Percentiles rank a stretch among this genome's conserved stretches.
Conservation (phyloP, 2,797 vertebrate species). For the Tokudaia muenninki region DNA sequence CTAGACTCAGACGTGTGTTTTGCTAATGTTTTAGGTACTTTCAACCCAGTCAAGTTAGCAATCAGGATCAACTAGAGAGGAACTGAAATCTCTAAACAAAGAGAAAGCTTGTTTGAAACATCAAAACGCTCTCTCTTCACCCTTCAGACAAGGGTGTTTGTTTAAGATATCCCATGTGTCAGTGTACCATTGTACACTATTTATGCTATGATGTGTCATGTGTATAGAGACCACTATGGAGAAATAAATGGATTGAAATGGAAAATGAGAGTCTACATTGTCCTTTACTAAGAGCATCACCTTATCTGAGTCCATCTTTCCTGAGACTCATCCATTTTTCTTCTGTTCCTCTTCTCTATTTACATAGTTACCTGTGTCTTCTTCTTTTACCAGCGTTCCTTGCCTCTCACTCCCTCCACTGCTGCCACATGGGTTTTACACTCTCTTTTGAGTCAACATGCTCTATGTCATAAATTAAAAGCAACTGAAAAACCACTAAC, state of each 20-base stretch:
- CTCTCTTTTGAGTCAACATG: background rate
- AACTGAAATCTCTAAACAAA: slow-evolving; percentile 41
- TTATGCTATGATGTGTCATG: background rate
- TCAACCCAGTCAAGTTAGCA: background rate
- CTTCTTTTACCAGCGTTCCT: background rate
- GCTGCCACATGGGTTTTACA: background rate
- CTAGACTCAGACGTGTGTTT: background rate
- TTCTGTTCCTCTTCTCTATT: background rate
- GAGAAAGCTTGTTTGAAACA: slow-evolving; percentile 40
- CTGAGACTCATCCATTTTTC: background rate
- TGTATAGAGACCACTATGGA: slow-evolving; percentile 15
- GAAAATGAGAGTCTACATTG: background rate
- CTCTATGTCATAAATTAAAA: slow-evolving; percentile 3
- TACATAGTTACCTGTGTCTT: background rate
- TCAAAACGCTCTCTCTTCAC: background rate
- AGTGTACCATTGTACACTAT: background rate
- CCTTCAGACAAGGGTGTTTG: background rate
- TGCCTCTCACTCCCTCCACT: background rate
- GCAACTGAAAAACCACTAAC: background rate
- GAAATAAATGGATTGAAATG: background rate
- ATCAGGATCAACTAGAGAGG: background rate
- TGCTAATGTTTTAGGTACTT: background rate
- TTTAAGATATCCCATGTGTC: background rate
- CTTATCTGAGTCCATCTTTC: background rate
- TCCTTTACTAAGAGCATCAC: background rate